phyloP scores from a whole-genome alignment of 2,113 vertebrate species.

The Tamias sibiricus region DNA sequence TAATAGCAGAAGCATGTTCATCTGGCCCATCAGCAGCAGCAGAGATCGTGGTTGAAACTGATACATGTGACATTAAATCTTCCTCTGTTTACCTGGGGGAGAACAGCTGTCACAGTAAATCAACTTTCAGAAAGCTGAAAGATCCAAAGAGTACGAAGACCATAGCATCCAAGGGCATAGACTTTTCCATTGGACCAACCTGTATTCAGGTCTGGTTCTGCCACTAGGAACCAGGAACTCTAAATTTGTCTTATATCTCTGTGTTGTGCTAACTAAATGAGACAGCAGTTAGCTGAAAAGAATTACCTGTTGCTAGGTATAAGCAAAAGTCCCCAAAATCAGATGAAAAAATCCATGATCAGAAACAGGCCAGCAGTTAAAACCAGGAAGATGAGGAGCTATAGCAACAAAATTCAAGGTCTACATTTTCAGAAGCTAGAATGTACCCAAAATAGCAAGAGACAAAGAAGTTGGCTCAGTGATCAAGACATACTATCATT shows the following conservation, averaged over 20 bases:
- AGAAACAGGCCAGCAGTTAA: background rate
- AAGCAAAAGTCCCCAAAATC: background rate
- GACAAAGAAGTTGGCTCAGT: background rate
- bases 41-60: background rate
- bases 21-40: background rate
- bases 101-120: background rate
- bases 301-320: background rate
- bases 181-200: background rate
- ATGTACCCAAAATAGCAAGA: background rate
- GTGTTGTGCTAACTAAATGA: background rate
- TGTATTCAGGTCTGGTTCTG: background rate
- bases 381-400: background rate
- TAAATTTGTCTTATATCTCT: background rate
- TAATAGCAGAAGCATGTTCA: background rate
- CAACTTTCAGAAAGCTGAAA: background rate
- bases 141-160: background rate
- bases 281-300: background rate
- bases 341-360: background rate
- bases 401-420: background rate
- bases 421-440: background rate
- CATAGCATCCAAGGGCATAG: background rate
- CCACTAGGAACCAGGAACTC: background rate
- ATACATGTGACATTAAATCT: background rate
- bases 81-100: background rate
- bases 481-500: background rate